These are phyloP conservation scores for Psittacara wagleri DNA, from an alignment of 2,113 vertebrate genomes.

Conservation along the genomic window DNA sequence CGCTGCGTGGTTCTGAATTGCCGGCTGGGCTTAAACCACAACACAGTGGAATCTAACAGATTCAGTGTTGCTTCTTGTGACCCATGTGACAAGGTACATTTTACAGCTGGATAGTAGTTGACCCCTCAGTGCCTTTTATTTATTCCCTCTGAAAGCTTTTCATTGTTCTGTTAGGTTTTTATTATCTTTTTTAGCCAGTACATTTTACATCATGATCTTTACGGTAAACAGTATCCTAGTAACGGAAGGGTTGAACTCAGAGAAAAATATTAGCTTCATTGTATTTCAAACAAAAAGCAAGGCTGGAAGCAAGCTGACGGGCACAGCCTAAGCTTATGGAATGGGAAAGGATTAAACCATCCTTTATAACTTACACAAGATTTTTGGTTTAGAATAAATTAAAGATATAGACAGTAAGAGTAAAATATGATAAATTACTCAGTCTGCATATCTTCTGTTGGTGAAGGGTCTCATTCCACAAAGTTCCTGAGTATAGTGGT, in stretches of 20 bases:
- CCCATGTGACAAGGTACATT: not conserved
- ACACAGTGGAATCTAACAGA: not conserved
- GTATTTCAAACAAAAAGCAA: not conserved
- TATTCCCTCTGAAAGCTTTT: not conserved
- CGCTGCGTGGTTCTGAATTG: no score
- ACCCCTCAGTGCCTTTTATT: not conserved
- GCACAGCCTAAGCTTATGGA: not conserved
- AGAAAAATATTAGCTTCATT: not conserved
- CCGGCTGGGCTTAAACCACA: no score
- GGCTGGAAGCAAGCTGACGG: not conserved
- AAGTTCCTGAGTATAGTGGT: not conserved
- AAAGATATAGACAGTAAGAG: not conserved
- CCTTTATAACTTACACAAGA: not conserved
- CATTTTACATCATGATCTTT: slow-evolving; percentile 2
- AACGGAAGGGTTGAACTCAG: slow-evolving; percentile 10
- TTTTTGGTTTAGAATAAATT: not conserved
- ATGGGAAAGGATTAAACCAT: not conserved
- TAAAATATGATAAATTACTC: not conserved
- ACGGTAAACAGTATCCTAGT: slow-evolving; percentile 45
- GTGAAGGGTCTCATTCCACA: not conserved
- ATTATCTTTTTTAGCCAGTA: not conserved
- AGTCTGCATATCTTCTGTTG: not conserved
- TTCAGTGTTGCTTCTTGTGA: not conserved
- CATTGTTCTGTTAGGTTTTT: not conserved
- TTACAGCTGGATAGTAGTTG: not conserved